phyloP scores from a whole-genome alignment of 2,888 invertebrate genomes.

The Scaptomyza reducta region DNA sequence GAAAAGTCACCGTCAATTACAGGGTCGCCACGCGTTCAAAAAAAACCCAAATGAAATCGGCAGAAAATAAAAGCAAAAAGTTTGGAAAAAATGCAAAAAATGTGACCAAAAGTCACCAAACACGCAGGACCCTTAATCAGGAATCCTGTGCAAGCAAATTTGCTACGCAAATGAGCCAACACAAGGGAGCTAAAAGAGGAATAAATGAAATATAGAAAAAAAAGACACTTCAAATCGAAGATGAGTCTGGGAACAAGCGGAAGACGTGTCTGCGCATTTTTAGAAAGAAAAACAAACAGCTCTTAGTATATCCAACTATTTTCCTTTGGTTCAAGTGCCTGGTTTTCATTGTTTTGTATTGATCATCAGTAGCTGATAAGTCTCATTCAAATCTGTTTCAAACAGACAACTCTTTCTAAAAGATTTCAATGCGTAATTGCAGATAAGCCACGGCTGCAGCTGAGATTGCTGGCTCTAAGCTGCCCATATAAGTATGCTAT shows the following conservation, averaged over 20 bases:
- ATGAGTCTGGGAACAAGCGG: constrained; percentile 11
- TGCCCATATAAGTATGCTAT: constrained; percentile 23
- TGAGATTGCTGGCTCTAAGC: constrained; percentile 16
- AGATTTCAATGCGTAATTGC: constrained; percentile 37
- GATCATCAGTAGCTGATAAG: constrained; percentile 41
- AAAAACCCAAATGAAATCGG: constrained; percentile 53
- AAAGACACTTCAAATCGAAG: constrained; percentile 44
- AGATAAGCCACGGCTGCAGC: constrained; percentile 56
- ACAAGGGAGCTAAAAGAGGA: constrained; percentile 15
- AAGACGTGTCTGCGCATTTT: constrained; percentile 58
- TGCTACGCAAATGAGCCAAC: constrained; percentile 46
- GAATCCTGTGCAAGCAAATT: constrained; percentile 69
- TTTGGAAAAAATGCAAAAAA: constrained; percentile 47
- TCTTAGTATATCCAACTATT: not conserved
- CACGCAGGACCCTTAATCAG: constrained; percentile 46
- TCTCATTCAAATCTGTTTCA: constrained; percentile 10
- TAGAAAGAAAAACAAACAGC: not conserved
- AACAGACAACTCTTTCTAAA: constrained; percentile 57
- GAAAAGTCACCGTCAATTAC: constrained; percentile 77
- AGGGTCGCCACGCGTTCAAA: constrained; percentile 62
- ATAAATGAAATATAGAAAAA: constrained; percentile 29
- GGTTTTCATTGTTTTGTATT: constrained; percentile 7
- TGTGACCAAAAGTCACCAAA: constrained; percentile 66
- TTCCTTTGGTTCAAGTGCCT: too few relatives aligned
- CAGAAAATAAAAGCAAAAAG: constrained; percentile 27